Base-by-base conservation (phyloP, 2,797 vertebrate genomes). In the Nasua narica region DNA sequence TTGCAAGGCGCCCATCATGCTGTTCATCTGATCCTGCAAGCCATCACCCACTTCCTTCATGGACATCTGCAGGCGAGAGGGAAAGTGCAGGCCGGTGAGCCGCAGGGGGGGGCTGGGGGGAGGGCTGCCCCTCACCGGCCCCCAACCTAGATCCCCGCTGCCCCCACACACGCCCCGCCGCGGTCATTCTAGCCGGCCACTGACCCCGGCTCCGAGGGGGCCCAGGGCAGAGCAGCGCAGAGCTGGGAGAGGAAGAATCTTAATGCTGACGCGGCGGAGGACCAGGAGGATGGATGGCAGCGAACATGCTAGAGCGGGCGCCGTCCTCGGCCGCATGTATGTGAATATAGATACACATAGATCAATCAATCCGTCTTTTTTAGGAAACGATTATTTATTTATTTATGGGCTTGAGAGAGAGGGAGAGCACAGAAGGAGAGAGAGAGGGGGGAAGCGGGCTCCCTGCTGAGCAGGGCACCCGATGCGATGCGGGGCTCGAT, bases 1-100 rank as follows among this genome's bases (percentile, higher is more conserved):
- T 98, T 99, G 99, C 87, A 99, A 99, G 0, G 99, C 99, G 2
- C 99, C 99, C 99, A 99, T 99, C 99, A 99, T 99, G 96, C 99
- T 99, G 98, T 99, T 99, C 99, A 99, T 99, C 99, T 99, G 99
- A 96, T 99, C 99, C 27, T 99, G 99, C 97, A 99, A 99, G 94
- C 99, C 99, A 98, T 99, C 99, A 1, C 99, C 99, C 8, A 99
- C 99, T 98, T 99, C 99, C 98, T 99, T 99, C 99, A 99, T 99
- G 94, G 99, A 99, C 25, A 99, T 96, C 99, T 99, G 97, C 81
- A 82, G 76, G 94, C 0, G 14, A 87, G 85, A 94, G 88, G 97
- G 95, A 97, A 56, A 82, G 82, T 50, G 90, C 25, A 69, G 77
- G 67, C 27, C 72, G 4, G 7, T 98, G 94, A 97, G 50, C n/a